Evolutionary conservation across 2,888 invertebrate genomes (phyloP), one percentile per base, ranked within the genome.

Genomic region (Acleris emargana): DNA sequence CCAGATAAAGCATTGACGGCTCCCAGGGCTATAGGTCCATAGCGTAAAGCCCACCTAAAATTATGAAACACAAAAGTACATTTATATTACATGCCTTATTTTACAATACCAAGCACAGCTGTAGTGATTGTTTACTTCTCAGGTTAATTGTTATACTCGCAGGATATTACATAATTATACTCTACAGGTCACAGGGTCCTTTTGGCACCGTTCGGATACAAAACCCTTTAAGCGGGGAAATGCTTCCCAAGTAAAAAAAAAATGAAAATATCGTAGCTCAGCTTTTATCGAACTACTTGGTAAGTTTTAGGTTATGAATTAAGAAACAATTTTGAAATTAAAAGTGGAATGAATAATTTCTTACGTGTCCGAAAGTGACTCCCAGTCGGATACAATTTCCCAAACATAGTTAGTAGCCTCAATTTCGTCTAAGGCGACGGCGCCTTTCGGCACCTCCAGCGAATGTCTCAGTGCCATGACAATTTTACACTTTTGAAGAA

Each of bases 401-500:
- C 93, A 93, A 73, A 94, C 94, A 78, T 95, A 94, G 2, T 77
- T 67, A 0, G 93, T 68, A 1, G 96, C 96, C 75, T 96, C 93
- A 0, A 87, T 66, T 82, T 94, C 93, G 5, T 84, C 81, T 58
- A 96, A 74, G 42, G 84, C 47, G 0, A 96, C 91, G 0, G 95
- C 95, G 88, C 94, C 95, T 70, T 86, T 70, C 0, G 96, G 96
- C 43, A 95, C 74, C 5, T 93, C 86, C 55, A 76, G 87, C n/a
- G 84, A 83, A 72, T 86, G 91, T 71, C 89, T 84, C 67, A 95
- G 81, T 58, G 95, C 94, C 95, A 95, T 95, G 22, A 28, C 32
- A 25, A 17, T 11, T 45, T 42, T 22, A 22, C 17, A 45, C 50
- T 22, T 28, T 32, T 32, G 4, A 32, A 42, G 32, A 42, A 7